A percentile compares a stretch with the other conserved stretches of the same genome.
These are phyloP conservation scores for Stichodactyla helianthus DNA, from an alignment of 64 coral and sea anemone species.

Conservation along the genomic window DNA sequence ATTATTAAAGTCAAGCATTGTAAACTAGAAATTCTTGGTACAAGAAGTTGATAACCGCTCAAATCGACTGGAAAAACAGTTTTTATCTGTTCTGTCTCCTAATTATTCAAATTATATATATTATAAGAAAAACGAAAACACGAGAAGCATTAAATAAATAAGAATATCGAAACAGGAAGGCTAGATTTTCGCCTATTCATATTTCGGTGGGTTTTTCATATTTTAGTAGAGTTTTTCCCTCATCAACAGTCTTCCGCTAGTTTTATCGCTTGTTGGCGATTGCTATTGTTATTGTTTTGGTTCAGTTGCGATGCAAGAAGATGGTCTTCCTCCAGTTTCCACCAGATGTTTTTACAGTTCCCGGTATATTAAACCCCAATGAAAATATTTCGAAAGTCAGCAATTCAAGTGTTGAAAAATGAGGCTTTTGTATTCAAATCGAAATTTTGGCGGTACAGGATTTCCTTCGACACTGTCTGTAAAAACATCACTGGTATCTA, in stretches of 20 bases:
- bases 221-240: background rate
- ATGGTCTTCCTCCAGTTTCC: background rate
- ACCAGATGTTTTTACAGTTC: background rate
- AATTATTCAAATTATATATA: slow-evolving; percentile 10
- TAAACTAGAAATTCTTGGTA: background rate
- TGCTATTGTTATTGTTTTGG: background rate
- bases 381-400: background rate
- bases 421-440: background rate
- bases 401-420: background rate
- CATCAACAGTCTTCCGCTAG: background rate
- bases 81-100: background rate
- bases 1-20: background rate
- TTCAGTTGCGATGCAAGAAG: background rate
- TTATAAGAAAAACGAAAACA: background rate
- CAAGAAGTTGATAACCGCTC: background rate
- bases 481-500: too few species aligned
- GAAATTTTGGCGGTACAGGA: too few species aligned
- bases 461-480: too few species aligned
- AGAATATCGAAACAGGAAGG: background rate
- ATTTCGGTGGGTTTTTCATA: background rate
- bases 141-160: too few species aligned
- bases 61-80: background rate
- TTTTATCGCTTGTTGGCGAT: background rate
- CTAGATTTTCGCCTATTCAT: background rate
- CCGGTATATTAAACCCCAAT: background rate